A percentile compares a stretch with the other conserved stretches of the same genome.
Conservation (phyloP, 2,888 invertebrate species). For the Aporophyla nigra region DNA sequence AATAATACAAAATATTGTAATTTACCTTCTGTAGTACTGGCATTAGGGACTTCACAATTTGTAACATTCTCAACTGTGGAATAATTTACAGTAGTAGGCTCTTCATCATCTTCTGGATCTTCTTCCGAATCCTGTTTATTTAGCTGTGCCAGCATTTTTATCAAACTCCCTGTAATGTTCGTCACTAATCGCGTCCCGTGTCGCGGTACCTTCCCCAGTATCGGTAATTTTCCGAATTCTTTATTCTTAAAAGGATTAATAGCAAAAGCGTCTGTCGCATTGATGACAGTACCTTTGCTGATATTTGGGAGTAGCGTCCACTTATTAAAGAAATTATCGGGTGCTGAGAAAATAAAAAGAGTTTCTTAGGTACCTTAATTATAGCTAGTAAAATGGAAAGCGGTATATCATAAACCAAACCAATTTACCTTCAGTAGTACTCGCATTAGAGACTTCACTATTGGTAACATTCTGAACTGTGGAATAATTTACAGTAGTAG, state of each 20-base stretch:
- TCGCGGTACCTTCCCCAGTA: not conserved
- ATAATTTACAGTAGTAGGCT: not conserved
- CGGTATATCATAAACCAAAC: not conserved
- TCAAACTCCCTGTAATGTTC: not conserved
- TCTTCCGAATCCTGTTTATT: not conserved
- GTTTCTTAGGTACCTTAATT: not conserved
- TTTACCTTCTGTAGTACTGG: not conserved
- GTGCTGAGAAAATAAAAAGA: conserved; percentile 9
- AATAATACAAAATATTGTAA: not conserved
- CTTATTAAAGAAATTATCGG: not conserved
- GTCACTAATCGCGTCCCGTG: not conserved
- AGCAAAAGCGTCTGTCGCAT: not conserved
- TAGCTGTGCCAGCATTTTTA: not conserved
- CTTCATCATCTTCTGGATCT: not conserved
- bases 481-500: not conserved
- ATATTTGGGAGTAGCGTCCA: not conserved
- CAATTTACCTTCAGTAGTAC: conserved; percentile 6
- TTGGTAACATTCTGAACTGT: not conserved
- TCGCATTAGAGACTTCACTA: not conserved
- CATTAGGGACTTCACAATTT: not conserved
- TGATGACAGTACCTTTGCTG: not conserved
- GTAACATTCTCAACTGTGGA: not conserved
- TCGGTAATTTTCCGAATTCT: not conserved
- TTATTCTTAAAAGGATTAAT: not conserved
- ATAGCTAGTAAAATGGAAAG: not conserved